phyloP scores from a whole-genome alignment of 2,113 vertebrate species.

The Trematomus loennbergii region DNA sequence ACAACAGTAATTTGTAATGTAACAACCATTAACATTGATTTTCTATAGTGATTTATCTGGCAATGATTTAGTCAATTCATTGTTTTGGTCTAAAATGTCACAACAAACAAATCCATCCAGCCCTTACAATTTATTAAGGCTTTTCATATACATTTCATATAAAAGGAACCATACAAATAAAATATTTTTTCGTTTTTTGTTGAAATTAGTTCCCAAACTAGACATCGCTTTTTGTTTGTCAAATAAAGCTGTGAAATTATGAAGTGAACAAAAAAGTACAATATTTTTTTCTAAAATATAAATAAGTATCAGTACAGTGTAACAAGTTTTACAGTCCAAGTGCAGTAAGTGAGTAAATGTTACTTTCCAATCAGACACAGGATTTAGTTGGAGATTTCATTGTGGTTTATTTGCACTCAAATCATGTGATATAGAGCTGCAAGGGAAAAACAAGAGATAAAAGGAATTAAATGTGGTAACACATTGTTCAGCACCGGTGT shows the following conservation, averaged over 20 bases:
- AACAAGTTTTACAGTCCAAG: not conserved
- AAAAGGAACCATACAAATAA: no score
- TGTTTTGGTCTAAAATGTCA: not conserved
- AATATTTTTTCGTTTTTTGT: no score
- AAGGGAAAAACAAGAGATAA: slow-evolving; percentile 56
- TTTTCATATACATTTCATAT: no score
- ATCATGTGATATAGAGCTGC: slow-evolving; percentile 78
- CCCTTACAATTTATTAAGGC: not conserved
- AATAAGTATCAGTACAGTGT: not conserved
- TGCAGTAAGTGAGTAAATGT: not conserved
- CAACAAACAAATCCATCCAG: not conserved
- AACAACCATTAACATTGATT: no score
- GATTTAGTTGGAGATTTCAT: slow-evolving; percentile 46
- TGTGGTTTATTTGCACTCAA: slow-evolving; percentile 82
- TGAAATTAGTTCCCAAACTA: no score
- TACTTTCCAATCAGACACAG: slow-evolving; percentile 16
- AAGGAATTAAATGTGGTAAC: slow-evolving; percentile 56
- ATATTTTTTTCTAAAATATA: not conserved
- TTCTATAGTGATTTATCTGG: not conserved
- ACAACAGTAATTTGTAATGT: no score
- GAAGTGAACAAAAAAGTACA: not conserved
- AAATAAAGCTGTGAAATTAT: not conserved
- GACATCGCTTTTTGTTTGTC: no score
- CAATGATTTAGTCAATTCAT: no score
- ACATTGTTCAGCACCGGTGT: slow-evolving; percentile 78